Percentiles rank a stretch among this genome's conserved stretches.
Conservation (phyloP, 1,140 invertebrate genomes). For the Drosophila sproati region DNA sequence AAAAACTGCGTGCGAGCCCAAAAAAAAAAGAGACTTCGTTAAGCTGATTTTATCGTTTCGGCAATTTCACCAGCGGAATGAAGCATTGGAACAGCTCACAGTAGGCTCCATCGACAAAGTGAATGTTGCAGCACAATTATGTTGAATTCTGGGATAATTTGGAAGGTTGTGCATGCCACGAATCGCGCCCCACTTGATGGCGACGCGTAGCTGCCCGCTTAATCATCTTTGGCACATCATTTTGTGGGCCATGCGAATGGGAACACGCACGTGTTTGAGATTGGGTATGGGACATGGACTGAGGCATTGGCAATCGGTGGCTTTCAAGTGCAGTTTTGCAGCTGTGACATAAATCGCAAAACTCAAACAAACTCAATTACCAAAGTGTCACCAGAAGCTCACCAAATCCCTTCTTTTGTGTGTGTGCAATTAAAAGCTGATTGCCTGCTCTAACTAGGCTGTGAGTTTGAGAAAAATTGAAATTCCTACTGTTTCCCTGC, state of each 20-base stretch:
- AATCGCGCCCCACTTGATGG: conserved; percentile 29
- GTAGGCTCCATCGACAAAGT: conserved; percentile 33
- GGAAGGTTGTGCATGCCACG: conserved; percentile 62
- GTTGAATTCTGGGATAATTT: conserved; percentile 57
- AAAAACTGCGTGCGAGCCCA: conserved; percentile 35
- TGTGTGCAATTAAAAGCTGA: conserved; percentile 73
- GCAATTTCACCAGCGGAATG: conserved; percentile 59
- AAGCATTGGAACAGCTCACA: conserved; percentile 14
- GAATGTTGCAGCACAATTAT: conserved; percentile 64
- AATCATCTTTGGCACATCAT: conserved; percentile 71
- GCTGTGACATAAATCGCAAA: conserved; percentile 24
- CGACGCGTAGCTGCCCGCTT: conserved; percentile 25
- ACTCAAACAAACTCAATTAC: conserved; percentile 63
- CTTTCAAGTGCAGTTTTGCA: conserved; percentile 11
- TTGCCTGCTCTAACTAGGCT: conserved; percentile 50
- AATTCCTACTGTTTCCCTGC: conserved; percentile 55
- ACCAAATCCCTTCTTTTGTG: conserved; percentile 14
- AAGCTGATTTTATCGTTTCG: conserved; percentile 69
- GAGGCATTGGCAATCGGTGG: conserved; percentile 3
- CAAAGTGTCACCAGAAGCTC: conserved; percentile 37
- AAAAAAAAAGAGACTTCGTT: conserved; percentile 50
- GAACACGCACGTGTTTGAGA: background rate
- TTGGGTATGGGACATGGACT: background rate
- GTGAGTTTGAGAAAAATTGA: conserved; percentile 66
- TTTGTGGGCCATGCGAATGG: conserved; percentile 27